phyloP scores from a whole-genome alignment of 2,113 vertebrate genomes.

The Cynoglossus semilaevis region DNA sequence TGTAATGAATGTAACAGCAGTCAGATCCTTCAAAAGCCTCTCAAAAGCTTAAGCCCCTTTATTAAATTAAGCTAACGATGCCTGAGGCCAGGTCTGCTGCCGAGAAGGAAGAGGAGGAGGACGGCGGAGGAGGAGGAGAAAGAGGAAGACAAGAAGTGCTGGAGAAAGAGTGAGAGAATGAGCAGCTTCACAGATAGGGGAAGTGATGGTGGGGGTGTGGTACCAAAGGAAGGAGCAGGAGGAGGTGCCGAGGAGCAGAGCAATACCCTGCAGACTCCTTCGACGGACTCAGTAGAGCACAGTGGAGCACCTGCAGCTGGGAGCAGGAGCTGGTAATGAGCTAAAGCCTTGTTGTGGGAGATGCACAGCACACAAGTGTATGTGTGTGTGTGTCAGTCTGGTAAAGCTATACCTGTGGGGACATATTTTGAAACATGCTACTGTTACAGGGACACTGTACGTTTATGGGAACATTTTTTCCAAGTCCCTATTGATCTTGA shows the following conservation, averaged over 20 bases:
- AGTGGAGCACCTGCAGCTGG: slow-evolving; percentile 48
- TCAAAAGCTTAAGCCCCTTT: slow-evolving; percentile 79
- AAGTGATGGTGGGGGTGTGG: slow-evolving; percentile 6
- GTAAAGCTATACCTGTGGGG: not conserved
- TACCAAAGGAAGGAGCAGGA: slow-evolving; percentile 40
- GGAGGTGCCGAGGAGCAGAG: slow-evolving; percentile 33
- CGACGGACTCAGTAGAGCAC: not conserved
- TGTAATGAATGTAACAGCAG: slow-evolving; percentile 82
- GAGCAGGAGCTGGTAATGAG: slow-evolving; percentile 49
- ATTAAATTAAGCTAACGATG: slow-evolving; percentile 81
- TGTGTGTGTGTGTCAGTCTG: slow-evolving; percentile 26
- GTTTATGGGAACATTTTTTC: not conserved
- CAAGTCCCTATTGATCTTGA: too few species aligned
- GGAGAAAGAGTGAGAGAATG: slow-evolving; percentile 14
- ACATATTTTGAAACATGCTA: not conserved
- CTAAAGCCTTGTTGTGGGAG: slow-evolving; percentile 29
- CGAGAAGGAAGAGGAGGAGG: slow-evolving; percentile 36
- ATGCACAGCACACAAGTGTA: slow-evolving; percentile 48
- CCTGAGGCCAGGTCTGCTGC: slow-evolving; percentile 73
- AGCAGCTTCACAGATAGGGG: slow-evolving; percentile 28
- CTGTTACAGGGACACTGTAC: too few species aligned
- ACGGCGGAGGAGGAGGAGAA: slow-evolving; percentile 13
- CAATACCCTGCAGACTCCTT: slow-evolving; percentile 41
- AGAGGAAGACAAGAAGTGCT: not conserved
- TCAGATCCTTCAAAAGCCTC: slow-evolving; percentile 79